phyloP scores from a whole-genome alignment of 2,113 vertebrate species.

The Bungarus multicinctus region DNA sequence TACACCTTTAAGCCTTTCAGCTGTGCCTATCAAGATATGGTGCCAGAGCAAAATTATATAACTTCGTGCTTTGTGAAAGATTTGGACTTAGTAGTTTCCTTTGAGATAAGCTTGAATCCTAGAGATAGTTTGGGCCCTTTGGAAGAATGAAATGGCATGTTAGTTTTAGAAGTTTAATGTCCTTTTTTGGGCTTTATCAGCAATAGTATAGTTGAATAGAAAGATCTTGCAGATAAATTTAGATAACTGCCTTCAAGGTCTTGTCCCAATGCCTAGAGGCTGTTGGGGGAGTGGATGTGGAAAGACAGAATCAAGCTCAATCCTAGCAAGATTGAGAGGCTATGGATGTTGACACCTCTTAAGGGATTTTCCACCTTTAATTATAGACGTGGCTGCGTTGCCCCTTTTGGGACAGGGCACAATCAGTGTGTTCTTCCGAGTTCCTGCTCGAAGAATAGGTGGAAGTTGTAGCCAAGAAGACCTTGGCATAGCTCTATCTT shows the following conservation, averaged over 20 bases:
- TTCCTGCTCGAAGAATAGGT: background rate
- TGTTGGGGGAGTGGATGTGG: background rate
- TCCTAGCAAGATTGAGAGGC: background rate
- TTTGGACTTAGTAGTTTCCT: background rate
- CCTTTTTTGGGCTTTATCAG: constrained; percentile 4
- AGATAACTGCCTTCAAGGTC: background rate
- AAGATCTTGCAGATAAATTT: background rate
- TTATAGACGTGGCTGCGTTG: background rate
- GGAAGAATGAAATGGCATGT: background rate
- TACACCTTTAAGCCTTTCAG: background rate
- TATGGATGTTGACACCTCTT: background rate
- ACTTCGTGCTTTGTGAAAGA: background rate
- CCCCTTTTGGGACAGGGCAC: background rate
- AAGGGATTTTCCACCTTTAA: background rate
- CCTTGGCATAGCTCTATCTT: background rate
- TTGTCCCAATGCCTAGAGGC: background rate
- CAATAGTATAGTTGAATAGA: background rate
- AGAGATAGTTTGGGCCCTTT: background rate
- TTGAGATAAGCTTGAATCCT: background rate
- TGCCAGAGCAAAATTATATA: background rate
- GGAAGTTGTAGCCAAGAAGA: background rate
- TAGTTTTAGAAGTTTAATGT: background rate
- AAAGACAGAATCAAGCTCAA: background rate
- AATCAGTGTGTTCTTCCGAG: background rate
- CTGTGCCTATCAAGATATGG: background rate